Base-by-base conservation (phyloP, 1,140 invertebrate species). In the Dendrolimus kikuchii region DNA sequence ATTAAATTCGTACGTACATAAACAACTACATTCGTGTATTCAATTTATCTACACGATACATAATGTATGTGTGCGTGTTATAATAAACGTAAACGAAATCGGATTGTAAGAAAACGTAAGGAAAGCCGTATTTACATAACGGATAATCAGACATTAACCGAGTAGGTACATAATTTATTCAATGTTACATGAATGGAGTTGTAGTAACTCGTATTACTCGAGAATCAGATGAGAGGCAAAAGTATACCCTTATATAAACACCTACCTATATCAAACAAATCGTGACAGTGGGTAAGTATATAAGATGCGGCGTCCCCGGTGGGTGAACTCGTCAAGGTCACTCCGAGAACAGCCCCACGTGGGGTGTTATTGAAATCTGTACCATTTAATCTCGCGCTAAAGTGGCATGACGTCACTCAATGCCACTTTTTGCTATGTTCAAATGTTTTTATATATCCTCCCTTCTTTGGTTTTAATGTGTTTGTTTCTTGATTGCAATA, bases 241-340 rank as follows among this genome's bases (percentile, higher is more conserved):
- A 60, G 59, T 59, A 55, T 41, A 37, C 38, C 23, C 38, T 49
- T 49, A 47, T 51, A 45, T 62, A 59, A 37, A 54, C 47, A 57
- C 46, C 50, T 73, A 69, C 64, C 60, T 66, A 68, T 64, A 64
- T 72, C 64, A 72, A 70, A 70, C 67, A 71, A 68, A 71, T 67
- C 64, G 66, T 65, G 64, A 70, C 73, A 73, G 53, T 75, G 63
- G 66, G 62, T 65, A 70, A 69, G 71, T 76, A 67, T 59, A 68
- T 71, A 71, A 68, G 68, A 72, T 68, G 59, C 64, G 66, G 60
- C 61, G 64, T 66, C 65, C 66, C 66, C 68, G 62, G 67, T 66
- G 68, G 69, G 60, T 76, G 77, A 74, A 68, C 71, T 53, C 62
- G 60, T 69, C 71, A 79, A 79, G 74, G 74, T 72, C 77, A 78